phyloP scores from a whole-genome alignment of 2,113 vertebrate genomes.

The Agelaius phoeniceus region DNA sequence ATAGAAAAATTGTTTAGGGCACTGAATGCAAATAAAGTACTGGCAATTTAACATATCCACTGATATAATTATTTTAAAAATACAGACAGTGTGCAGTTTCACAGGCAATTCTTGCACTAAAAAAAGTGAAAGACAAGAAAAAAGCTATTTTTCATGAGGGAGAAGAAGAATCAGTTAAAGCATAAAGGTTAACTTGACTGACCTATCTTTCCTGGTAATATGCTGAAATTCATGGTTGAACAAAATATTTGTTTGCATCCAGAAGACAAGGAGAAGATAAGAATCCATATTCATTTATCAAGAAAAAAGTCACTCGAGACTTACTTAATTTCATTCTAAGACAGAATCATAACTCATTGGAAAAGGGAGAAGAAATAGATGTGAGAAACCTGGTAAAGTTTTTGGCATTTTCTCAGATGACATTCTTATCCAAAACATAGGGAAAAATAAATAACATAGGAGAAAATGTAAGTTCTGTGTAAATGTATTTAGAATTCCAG shows the following conservation, averaged over 20 bases:
- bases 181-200: constrained; percentile 5
- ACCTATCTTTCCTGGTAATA: neutral
- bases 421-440: neutral
- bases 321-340: neutral
- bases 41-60: neutral
- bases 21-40: neutral
- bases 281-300: neutral
- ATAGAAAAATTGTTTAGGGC: neutral
- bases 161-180: neutral
- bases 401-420: neutral
- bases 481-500: neutral
- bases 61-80: neutral
- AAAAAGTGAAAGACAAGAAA: neutral
- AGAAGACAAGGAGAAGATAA: neutral
- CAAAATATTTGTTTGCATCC: constrained; percentile 3
- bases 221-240: neutral
- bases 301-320: neutral
- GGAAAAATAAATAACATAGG: neutral
- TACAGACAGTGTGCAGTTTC: neutral
- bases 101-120: neutral
- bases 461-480: neutral
- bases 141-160: neutral
- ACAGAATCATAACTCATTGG: neutral
- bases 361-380: neutral
- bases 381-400: neutral